Evolutionary conservation across 2,113 vertebrate species (phyloP).

Genomic region (Abramis brama): DNA sequence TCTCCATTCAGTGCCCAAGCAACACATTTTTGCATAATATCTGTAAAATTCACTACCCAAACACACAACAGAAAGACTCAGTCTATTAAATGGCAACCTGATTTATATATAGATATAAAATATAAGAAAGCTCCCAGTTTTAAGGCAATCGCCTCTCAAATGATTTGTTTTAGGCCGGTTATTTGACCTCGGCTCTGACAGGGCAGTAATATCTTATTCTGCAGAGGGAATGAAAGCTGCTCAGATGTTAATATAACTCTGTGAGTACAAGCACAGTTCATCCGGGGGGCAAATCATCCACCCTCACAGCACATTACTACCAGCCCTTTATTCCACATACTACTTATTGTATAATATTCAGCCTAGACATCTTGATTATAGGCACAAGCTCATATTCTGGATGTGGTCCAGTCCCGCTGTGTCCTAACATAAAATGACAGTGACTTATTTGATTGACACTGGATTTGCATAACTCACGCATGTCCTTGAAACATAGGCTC

Average conservation of each 20-base stretch:
- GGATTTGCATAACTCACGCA: constrained; percentile 5
- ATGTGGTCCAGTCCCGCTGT: not conserved
- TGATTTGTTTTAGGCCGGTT: constrained; percentile 1
- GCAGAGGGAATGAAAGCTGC: not conserved
- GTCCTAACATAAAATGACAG: not conserved
- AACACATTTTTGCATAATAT: no score
- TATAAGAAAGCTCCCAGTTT: not conserved
- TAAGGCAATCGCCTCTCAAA: not conserved
- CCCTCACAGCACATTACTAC: constrained; percentile 10
- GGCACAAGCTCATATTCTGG: not conserved
- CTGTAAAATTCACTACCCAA: no score
- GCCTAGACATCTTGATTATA: not conserved
- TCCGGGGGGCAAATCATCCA: not conserved
- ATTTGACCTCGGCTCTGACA: constrained; percentile 10
- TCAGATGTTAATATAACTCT: constrained; percentile 14
- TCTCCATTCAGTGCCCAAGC: no score
- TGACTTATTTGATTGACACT: not conserved
- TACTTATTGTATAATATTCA: not conserved
- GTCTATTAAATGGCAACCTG: not conserved
- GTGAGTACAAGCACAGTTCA: constrained; percentile 26
- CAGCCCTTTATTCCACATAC: not conserved
- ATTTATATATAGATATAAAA: not conserved
- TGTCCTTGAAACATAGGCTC: not conserved
- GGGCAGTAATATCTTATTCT: constrained; percentile 10
- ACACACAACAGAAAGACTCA: not conserved